phyloP scores from a whole-genome alignment of 2,888 invertebrate genomes.

The Aquatica leii region DNA sequence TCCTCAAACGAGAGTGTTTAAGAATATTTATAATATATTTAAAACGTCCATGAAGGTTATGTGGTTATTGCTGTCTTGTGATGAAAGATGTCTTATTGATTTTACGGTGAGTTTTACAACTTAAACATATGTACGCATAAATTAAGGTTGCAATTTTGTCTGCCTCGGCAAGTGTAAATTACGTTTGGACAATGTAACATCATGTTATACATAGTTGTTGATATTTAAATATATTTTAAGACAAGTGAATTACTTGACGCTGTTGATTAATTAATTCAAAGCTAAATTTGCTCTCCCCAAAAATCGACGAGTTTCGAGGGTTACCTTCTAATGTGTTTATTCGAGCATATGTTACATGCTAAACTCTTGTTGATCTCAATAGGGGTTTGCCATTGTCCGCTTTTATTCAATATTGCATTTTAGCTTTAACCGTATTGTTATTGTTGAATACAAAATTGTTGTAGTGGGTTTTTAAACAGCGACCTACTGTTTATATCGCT shows the following conservation, averaged over 20 bases:
- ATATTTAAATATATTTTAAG: neutral
- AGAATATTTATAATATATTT: no score
- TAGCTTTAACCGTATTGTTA: slow-evolving; percentile 11
- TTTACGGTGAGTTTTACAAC: neutral
- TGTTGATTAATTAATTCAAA: slow-evolving; percentile 20
- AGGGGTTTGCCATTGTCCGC: slow-evolving; percentile 41
- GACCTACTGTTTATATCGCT: neutral
- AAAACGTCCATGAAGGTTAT: no score
- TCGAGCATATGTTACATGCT: slow-evolving; percentile 43
- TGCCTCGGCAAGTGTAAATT: neutral
- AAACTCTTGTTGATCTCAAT: slow-evolving; percentile 36
- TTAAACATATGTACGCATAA: neutral
- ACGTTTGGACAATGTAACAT: neutral
- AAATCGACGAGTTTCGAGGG: slow-evolving; percentile 23
- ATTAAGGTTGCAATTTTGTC: neutral
- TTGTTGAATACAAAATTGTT: slow-evolving; percentile 5
- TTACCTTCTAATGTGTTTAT: slow-evolving; percentile 35
- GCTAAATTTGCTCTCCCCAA: slow-evolving; percentile 25
- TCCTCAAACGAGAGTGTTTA: no score
- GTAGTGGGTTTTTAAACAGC: slow-evolving; percentile 8
- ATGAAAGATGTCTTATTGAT: neutral
- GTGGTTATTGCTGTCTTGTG: no score
- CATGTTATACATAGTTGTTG: neutral
- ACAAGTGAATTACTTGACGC: slow-evolving; percentile 28
- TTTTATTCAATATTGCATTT: slow-evolving; percentile 19